A percentile compares a stretch with the other conserved stretches of the same genome.
Conservation (phyloP, 2,797 vertebrate species). For the Perodicticus potto region DNA sequence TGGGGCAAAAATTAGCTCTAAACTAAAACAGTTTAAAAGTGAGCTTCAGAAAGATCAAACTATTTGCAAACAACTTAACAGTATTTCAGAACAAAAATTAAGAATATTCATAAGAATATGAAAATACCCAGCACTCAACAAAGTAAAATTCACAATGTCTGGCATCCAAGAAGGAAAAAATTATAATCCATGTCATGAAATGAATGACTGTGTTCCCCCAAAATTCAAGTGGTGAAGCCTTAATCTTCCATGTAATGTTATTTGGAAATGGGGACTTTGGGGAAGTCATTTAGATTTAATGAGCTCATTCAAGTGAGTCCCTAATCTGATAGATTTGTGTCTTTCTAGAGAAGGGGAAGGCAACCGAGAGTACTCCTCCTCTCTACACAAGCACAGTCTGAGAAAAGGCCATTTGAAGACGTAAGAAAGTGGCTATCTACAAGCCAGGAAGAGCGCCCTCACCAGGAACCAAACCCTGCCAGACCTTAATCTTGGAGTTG, state of each 20-base stretch:
- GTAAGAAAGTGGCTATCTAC: neutral
- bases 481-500: neutral
- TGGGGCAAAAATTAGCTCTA: neutral
- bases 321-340: neutral
- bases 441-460: neutral
- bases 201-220: neutral
- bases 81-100: neutral
- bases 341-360: neutral
- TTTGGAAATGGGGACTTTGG: neutral
- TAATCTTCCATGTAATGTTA: neutral
- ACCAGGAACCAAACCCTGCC: neutral
- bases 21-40: neutral
- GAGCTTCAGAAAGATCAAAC: slow-evolving; percentile 39
- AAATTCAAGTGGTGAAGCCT: neutral
- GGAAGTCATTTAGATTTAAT: neutral
- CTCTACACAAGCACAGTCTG: neutral
- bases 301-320: neutral
- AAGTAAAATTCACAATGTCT: slow-evolving; percentile 28
- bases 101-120: slow-evolving; percentile 19
- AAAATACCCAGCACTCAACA: slow-evolving; percentile 40
- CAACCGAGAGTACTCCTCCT: neutral
- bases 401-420: neutral
- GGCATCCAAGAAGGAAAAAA: slow-evolving; percentile 13
- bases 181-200: neutral
- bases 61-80: slow-evolving; percentile 13